Percentiles rank a stretch among this genome's conserved stretches.
Evolutionary conservation across 2,888 invertebrate genomes (phyloP).

Genomic region (Crossocerus cetratus): DNA sequence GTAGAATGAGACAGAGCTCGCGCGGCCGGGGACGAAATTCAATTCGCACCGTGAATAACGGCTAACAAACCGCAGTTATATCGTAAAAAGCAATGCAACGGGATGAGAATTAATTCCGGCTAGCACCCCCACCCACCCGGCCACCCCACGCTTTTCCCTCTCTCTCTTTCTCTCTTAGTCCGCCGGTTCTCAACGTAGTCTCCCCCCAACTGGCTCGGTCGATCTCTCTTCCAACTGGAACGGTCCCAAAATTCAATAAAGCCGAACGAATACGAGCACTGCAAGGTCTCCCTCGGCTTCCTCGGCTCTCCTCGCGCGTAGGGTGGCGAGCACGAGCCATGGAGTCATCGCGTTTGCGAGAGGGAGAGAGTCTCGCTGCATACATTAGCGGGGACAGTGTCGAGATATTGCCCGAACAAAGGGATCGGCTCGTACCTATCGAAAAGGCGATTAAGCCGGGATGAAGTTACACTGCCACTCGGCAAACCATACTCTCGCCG

Average conservation of each 20-base stretch:
- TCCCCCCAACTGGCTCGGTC: conserved; percentile 8
- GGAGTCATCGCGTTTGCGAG: conserved; percentile 66
- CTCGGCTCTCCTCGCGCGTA: conserved; percentile 51
- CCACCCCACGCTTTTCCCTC: conserved; percentile 33
- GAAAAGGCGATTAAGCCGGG: conserved; percentile 68
- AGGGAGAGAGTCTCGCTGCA: conserved; percentile 60
- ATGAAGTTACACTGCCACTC: conserved; percentile 55
- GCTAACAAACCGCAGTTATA: conserved; percentile 77
- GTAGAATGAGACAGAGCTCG: conserved; percentile 13
- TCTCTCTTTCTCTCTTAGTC: conserved; percentile 36
- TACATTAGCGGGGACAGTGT: conserved; percentile 68
- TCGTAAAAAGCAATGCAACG: conserved; percentile 76
- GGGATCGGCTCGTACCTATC: conserved; percentile 66
- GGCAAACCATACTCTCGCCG: neutral
- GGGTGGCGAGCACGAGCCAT: conserved; percentile 62
- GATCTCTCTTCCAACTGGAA: conserved; percentile 64
- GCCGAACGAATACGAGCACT: conserved; percentile 67
- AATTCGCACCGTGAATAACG: conserved; percentile 75
- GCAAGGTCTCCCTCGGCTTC: conserved; percentile 53
- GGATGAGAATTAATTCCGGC: conserved; percentile 75
- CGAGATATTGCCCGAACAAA: conserved; percentile 68
- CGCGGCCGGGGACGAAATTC: conserved; percentile 62
- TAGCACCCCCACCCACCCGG: conserved; percentile 59
- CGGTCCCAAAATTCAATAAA: conserved; percentile 76
- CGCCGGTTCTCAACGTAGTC: conserved; percentile 30